Evolutionary conservation across 2,888 invertebrate genomes (phyloP).

Genomic region (Spicauda simplicius): DNA sequence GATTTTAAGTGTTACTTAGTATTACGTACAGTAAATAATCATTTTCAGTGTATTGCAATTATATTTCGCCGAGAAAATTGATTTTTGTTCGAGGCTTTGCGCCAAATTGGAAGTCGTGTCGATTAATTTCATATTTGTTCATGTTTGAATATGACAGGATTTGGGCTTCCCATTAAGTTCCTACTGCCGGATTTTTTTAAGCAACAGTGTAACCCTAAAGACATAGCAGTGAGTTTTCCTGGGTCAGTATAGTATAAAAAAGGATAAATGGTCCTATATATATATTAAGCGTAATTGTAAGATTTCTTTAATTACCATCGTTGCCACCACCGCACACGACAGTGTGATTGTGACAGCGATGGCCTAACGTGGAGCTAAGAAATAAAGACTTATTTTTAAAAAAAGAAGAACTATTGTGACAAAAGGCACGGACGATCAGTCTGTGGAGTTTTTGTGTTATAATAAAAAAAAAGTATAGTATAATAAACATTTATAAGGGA

Average conservation of each 20-base stretch:
- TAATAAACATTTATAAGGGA: no score
- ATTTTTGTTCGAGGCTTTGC: background rate
- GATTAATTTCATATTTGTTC: background rate
- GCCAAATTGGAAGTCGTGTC: background rate
- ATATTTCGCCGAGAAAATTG: background rate
- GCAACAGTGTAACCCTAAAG: background rate
- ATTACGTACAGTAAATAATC: background rate
- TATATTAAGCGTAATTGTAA: no score
- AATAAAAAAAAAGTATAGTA: no score
- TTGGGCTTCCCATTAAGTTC: background rate
- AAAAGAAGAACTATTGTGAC: no score
- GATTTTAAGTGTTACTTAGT: background rate
- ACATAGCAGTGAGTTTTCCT: background rate
- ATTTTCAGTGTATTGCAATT: background rate
- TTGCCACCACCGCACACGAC: no score
- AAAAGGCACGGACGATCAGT: no score
- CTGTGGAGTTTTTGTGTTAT: no score
- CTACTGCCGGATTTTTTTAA: constrained; percentile 4
- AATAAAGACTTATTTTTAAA: no score
- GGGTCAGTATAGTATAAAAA: constrained; percentile 1
- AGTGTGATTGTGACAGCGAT: no score
- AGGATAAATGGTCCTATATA: no score
- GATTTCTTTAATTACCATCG: no score
- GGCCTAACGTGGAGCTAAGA: no score
- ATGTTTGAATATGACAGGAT: constrained; percentile 10